Percentiles rank a stretch among this genome's conserved stretches.
These are phyloP conservation scores for Silvanus unidentatus DNA, from an alignment of 2,888 invertebrate species.

Conservation along the genomic window DNA sequence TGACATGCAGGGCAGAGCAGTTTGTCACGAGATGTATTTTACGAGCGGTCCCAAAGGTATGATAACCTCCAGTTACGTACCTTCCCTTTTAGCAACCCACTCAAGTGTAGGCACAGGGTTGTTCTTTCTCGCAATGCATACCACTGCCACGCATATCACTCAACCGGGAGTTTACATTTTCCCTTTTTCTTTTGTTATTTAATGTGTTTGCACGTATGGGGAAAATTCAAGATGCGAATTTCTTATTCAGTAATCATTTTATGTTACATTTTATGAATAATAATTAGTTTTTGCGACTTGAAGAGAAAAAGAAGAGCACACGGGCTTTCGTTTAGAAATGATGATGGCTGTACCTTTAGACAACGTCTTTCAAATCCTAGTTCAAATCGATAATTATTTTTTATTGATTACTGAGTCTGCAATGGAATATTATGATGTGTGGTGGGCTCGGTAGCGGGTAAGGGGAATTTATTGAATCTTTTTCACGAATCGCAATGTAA, in stretches of 20 bases:
- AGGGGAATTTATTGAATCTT: conserved; percentile 23
- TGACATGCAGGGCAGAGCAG: conserved; percentile 24
- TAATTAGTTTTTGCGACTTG: no score
- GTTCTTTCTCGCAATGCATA: conserved; percentile 16
- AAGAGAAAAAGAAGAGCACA: no score
- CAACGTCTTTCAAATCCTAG: no score
- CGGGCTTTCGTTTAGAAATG: no score
- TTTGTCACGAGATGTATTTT: conserved; percentile 47
- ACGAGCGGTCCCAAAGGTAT: conserved; percentile 46
- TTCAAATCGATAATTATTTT: no score
- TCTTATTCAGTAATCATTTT: no score
- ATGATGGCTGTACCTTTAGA: no score
- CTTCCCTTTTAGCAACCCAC: conserved; percentile 44
- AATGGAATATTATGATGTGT: conserved; percentile 6
- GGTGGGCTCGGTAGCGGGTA: conserved; percentile 12
- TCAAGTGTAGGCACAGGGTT: conserved; percentile 13
- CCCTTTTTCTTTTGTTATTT: conserved; percentile 7
- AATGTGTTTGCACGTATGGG: conserved; percentile 13
- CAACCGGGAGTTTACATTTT: conserved; percentile 15
- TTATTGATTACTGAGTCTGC: neutral
- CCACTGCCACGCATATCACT: conserved; percentile 14
- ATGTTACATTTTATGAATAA: no score
- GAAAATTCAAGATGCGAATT: conserved; percentile 10
- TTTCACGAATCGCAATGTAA: conserved; percentile 31
- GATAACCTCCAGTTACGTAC: conserved; percentile 47